These are phyloP conservation scores for Camponotus fellah DNA, from an alignment of 2,888 invertebrate species.

Conservation along the genomic window DNA sequence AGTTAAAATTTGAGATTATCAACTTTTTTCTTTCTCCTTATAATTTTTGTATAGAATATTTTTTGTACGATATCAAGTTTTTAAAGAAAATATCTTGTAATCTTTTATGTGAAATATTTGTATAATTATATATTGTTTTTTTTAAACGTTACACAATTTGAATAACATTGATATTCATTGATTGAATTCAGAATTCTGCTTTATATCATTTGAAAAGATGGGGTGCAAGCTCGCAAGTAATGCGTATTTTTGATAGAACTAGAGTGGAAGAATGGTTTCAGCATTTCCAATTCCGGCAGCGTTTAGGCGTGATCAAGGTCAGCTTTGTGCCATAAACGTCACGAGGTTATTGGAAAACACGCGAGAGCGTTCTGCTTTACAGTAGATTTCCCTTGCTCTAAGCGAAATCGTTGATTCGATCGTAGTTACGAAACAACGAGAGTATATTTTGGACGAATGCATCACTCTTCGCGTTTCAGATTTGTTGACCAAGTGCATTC, in stretches of 20 bases:
- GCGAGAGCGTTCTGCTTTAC: conserved; percentile 55
- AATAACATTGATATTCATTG: not conserved
- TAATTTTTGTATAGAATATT: too few relatives aligned
- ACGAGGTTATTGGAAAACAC: conserved; percentile 63
- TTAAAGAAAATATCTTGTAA: too few relatives aligned
- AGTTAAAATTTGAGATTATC: too few relatives aligned
- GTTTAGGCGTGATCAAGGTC: conserved; percentile 51
- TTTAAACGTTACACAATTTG: not conserved
- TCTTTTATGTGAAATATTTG: too few relatives aligned
- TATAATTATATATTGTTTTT: not conserved
- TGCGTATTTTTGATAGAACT: conserved; percentile 18
- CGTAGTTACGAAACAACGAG: conserved; percentile 40
- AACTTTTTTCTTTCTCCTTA: too few relatives aligned
- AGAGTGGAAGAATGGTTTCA: conserved; percentile 26
- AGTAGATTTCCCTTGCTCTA: conserved; percentile 18
- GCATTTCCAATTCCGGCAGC: conserved; percentile 59
- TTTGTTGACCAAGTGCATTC: not conserved
- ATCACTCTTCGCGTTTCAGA: not conserved
- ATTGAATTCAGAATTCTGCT: not conserved
- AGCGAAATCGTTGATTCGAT: conserved; percentile 45
- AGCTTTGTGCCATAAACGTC: conserved; percentile 64
- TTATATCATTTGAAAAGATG: not conserved
- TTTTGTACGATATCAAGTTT: too few relatives aligned
- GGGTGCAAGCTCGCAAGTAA: not conserved
- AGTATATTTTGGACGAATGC: conserved; percentile 31